Base-by-base conservation (phyloP, 2,113 vertebrate genomes). In the Corythaixoides concolor region DNA sequence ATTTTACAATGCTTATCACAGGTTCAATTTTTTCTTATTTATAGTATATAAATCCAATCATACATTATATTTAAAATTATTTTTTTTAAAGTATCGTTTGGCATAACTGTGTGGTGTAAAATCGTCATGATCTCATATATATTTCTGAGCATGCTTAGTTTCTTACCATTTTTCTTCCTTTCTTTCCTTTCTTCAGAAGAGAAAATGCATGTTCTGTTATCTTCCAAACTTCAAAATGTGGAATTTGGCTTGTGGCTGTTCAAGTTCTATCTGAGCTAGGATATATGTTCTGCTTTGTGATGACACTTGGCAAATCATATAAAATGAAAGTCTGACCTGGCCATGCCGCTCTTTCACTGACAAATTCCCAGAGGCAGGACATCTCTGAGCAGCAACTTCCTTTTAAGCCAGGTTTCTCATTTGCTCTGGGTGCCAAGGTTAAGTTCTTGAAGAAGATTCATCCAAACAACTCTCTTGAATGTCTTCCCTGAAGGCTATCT, bases 401-500 rank as follows among this genome's bases (percentile, higher is more conserved):
- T 93, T 81, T 83, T 56, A 80, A 92, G 13, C 7, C 28, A 81
- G 30, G 39, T 83, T 85, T 94, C 49, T 64, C 49, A 45, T 89
- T 90, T 75, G 35, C 20, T 92, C 39, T 90, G 37, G 30, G 19
- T 90, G 43, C 27, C 41, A 67, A 92, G 72, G 60, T 93, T 92
- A 89, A 92, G 41, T 41, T 88, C 58, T 76, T 94, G 78, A 94
- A 89, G 74, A 79, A 89, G n/a, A 90, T 89, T 92, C 15, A 35
- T 82, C 66, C 58, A 66, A 95, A 93, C 50, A 92, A 33, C 16
- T 58, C 37, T 69, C 23, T 53, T 78, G n/a, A 66, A 60, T 41
- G 18, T 72, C 37, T 89, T 32, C 73, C 84, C 84, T 72, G 28
- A 84, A 93, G 86, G 56, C 28, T 67, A 14, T 62, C 50, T 92